phyloP scores from a whole-genome alignment of 2,113 vertebrate genomes.

The Struthio camelus region DNA sequence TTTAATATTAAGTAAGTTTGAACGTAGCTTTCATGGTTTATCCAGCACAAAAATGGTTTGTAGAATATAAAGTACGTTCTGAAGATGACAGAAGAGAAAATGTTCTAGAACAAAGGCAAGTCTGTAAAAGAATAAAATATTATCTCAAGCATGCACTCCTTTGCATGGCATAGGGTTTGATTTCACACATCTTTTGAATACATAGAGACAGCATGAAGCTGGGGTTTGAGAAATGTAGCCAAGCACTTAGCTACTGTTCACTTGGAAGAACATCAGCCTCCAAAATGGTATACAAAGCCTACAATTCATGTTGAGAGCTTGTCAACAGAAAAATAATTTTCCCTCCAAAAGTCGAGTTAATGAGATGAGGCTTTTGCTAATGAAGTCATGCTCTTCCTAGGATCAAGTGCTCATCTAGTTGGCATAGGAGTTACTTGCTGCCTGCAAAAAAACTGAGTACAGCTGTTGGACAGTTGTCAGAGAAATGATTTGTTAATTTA shows the following conservation, averaged over 20 bases:
- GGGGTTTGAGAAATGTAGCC: neutral
- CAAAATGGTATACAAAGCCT: neutral
- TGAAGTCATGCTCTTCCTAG: neutral
- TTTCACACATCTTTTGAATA: neutral
- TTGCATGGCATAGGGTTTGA: neutral
- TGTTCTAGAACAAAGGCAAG: neutral
- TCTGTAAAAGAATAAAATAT: neutral
- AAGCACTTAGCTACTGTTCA: neutral
- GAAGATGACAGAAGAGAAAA: neutral
- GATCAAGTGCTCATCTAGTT: neutral
- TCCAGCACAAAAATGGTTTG: neutral
- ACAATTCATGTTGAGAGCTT: neutral
- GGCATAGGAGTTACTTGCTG: neutral
- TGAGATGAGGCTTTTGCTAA: neutral
- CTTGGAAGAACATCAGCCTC: neutral
- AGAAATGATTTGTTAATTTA: neutral
- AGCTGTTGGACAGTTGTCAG: neutral
- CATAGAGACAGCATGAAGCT: neutral
- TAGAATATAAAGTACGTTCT: neutral
- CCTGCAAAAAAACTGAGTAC: neutral
- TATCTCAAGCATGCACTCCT: neutral
- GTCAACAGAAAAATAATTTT: neutral
- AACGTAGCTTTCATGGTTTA: neutral
- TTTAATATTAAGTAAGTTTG: neutral
- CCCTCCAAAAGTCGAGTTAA: neutral